Evolutionary conservation across 2,888 invertebrate species (phyloP).

Genomic region (Zygaena filipendulae): DNA sequence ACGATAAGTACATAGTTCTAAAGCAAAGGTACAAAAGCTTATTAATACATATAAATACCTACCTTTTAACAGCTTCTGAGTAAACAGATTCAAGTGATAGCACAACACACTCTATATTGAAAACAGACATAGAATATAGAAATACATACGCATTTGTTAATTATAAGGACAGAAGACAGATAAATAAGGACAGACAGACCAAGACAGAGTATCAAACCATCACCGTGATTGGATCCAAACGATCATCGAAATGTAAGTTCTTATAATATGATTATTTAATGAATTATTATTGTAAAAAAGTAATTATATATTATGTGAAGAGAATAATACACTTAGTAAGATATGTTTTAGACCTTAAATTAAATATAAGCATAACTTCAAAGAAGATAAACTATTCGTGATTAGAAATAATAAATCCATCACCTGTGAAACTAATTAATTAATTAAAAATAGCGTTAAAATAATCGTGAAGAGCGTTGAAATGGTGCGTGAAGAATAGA

Average conservation of each 20-base stretch:
- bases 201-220: constrained; percentile 59
- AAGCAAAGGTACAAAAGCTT: constrained; percentile 10
- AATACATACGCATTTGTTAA: too few species aligned
- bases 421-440: constrained; percentile 33
- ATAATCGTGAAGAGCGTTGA: constrained; percentile 32
- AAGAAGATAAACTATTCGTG: constrained; percentile 3
- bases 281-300: too few species aligned
- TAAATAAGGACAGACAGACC: constrained; percentile 20
- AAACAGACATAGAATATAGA: constrained; percentile 22
- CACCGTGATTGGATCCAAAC: constrained; percentile 45
- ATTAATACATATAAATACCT: constrained; percentile 29
- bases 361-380: constrained; percentile 3
- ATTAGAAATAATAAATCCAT: constrained; percentile 24
- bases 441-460: too few species aligned
- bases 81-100: constrained; percentile 20
- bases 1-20: too few species aligned
- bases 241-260: too few species aligned
- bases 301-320: too few species aligned
- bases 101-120: constrained; percentile 21
- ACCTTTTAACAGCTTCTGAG: constrained; percentile 44
- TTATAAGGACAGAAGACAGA: constrained; percentile 27
- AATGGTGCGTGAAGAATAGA: constrained; percentile 45
- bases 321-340: too few species aligned
- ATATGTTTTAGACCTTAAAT: too few species aligned
- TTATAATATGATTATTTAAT: background rate